Evolutionary conservation across 2,888 invertebrate species (phyloP).

Genomic region (Nephrotoma guestfalica): DNA sequence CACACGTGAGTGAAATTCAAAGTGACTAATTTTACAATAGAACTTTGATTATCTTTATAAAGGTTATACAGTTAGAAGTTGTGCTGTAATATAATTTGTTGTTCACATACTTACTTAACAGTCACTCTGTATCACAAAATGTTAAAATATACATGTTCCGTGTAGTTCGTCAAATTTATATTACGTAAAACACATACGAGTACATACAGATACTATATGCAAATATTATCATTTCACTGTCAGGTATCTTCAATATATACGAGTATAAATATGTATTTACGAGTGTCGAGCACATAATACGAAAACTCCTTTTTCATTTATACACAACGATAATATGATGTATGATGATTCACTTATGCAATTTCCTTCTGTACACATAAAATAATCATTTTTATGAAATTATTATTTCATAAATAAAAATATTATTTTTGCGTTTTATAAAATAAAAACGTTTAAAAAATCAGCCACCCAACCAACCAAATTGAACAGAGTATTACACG

Average conservation of each 20-base stretch:
- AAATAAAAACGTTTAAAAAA: background rate
- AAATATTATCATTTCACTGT: background rate
- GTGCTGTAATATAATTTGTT: too few species aligned
- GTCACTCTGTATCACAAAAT: too few species aligned
- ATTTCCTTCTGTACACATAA: background rate
- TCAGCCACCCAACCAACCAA: background rate
- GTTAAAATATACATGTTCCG: background rate
- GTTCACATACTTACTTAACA: too few species aligned
- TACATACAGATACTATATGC: background rate
- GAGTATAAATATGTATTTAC: background rate
- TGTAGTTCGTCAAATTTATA: background rate
- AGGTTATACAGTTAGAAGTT: too few species aligned
- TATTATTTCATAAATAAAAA: background rate
- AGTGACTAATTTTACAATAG: too few species aligned
- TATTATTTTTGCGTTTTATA: background rate
- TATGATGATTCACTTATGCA: background rate
- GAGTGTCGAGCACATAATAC: background rate
- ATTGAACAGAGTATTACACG: background rate
- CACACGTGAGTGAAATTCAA: too few species aligned
- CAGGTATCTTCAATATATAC: background rate
- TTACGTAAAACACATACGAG: background rate
- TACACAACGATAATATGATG: background rate
- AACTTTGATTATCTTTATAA: too few species aligned
- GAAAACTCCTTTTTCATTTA: background rate
- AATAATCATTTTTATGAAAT: background rate